These are phyloP conservation scores for Toxostoma redivivum DNA, from an alignment of 2,113 vertebrate genomes.

Conservation along the genomic window DNA sequence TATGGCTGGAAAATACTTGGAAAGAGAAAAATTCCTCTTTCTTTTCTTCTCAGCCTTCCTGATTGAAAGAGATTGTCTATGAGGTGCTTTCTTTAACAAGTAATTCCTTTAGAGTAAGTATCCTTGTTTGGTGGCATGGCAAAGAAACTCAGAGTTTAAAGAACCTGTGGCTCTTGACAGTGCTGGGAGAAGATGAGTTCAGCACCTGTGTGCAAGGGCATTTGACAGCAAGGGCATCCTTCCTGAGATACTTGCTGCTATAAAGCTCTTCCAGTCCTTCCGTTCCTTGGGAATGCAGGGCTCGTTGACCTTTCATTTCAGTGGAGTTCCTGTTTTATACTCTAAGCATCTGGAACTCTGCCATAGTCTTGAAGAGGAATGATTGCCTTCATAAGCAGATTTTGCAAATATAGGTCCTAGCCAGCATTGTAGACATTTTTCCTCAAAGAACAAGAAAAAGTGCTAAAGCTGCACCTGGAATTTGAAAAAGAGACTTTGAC, in stretches of 20 bases:
- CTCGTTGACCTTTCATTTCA: background rate
- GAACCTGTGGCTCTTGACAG: background rate
- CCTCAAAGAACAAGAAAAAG: background rate
- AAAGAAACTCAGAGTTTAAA: background rate
- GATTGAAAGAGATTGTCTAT: background rate
- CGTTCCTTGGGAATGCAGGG: background rate
- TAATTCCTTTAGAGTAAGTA: background rate
- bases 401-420: background rate
- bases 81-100: background rate
- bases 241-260: rapidly evolving
- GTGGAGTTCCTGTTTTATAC: background rate
- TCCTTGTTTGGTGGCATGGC: background rate
- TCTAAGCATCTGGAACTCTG: background rate
- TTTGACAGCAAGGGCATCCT: background rate
- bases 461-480: background rate
- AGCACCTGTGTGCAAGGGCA: background rate
- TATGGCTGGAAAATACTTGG: rapidly evolving
- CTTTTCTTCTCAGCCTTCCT: background rate
- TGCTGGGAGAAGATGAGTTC: background rate
- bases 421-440: background rate
- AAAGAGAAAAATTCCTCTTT: background rate
- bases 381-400: background rate
- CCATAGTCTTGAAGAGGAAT: background rate
- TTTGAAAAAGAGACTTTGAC: background rate
- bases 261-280: background rate